Conservation (phyloP, 2,113 vertebrate species). For the Hemiprocne comata region DNA sequence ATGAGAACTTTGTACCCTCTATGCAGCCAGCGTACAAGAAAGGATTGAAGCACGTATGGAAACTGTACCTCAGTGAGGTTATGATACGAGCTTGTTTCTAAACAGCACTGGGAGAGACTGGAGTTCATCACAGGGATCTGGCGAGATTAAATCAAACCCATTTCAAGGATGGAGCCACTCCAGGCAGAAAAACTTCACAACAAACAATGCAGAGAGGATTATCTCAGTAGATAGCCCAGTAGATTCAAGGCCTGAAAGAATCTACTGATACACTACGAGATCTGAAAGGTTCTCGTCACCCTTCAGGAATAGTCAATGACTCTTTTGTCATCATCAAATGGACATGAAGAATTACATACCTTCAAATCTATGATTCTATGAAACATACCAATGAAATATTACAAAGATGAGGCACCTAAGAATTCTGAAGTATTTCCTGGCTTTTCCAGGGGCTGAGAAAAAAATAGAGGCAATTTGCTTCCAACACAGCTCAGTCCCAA, state of each 20-base stretch:
- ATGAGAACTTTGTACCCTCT: background rate
- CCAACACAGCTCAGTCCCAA: background rate
- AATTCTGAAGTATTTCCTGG: background rate
- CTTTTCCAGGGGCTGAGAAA: background rate
- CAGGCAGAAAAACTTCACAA: background rate
- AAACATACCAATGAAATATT: background rate
- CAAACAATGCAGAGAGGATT: background rate
- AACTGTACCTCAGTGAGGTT: background rate
- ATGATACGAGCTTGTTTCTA: background rate
- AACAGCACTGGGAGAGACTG: background rate
- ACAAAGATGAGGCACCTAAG: background rate
- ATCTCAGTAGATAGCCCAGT: background rate
- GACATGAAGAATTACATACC: background rate
- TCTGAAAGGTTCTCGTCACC: background rate
- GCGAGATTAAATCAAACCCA: background rate
- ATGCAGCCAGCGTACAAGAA: background rate
- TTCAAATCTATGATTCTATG: too few species aligned
- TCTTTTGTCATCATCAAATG: background rate
- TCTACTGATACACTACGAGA: background rate
- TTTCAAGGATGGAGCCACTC: background rate
- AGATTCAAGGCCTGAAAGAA: background rate
- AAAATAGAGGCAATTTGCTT: background rate
- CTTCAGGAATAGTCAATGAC: background rate
- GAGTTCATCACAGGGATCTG: background rate
- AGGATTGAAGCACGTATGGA: background rate